A percentile compares a stretch with the other conserved stretches of the same genome.
Conservation (phyloP, 2,113 vertebrate species). For the Lamprologus callipterus region DNA sequence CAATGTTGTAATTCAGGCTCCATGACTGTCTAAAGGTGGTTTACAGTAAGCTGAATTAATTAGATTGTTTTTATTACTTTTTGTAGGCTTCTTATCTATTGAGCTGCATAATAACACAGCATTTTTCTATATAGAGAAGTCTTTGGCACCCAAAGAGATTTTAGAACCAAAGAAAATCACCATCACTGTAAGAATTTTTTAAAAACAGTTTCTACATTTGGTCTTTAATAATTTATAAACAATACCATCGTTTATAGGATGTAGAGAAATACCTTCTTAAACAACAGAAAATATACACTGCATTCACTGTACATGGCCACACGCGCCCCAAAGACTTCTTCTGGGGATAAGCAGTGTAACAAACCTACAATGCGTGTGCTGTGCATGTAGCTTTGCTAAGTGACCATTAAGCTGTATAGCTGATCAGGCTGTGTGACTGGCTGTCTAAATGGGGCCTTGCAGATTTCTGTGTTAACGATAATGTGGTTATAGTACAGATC, state of each 20-base stretch:
- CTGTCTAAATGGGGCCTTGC: neutral
- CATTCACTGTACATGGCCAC: neutral
- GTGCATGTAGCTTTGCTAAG: neutral
- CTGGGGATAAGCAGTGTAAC: neutral
- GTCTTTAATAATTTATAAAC: neutral
- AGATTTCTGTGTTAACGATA: neutral
- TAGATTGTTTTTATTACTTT: neutral
- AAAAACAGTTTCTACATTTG: neutral
- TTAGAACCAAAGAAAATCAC: neutral
- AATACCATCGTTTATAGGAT: neutral
- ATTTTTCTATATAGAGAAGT: neutral
- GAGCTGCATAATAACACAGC: neutral
- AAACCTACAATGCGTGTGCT: neutral
- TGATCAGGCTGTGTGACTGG: neutral
- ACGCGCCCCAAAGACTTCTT: neutral
- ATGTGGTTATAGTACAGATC: constrained; percentile 1
- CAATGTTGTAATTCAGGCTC: neutral
- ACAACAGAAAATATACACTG: neutral
- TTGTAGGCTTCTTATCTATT: neutral
- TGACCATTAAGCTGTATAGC: neutral
- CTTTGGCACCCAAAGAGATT: neutral
- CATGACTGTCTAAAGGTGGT: neutral
- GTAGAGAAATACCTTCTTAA: neutral
- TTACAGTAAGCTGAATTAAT: neutral
- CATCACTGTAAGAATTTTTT: neutral